Base-by-base conservation (phyloP, 1,140 invertebrate genomes). In the Phymorhynchus buccinoides region DNA sequence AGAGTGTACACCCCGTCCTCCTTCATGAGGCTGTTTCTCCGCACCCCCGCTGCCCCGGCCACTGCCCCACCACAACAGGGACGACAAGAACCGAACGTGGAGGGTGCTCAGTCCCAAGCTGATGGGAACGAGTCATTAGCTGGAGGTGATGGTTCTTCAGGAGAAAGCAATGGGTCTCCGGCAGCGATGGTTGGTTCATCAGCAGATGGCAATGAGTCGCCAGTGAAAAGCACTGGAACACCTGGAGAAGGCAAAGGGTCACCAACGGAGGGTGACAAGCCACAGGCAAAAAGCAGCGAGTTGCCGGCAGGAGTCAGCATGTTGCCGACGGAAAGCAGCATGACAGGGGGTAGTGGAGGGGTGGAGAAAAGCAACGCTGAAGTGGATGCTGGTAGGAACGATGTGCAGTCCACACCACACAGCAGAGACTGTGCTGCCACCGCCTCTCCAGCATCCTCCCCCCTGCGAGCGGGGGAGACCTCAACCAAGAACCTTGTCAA, bases 1-100 rank as follows among this genome's bases (percentile, higher is more conserved):
- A 44, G 82, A 37, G 75, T 86, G 32, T 84, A 84, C 82, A 84
- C 82, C 41, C 85, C 85, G 18, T 75, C 81, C 35, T 84, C 41
- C 62, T 86, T 86, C 62, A 80, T 86, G 56, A 37, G 82, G 7
- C 66, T 80, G 18, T 86, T 83, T 44, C 56, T 86, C n/a, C n/a
- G 39, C 27, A 77, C 42, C 22, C 37, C 83, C 44, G 30, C 32
- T n/a, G 35, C 48, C 39, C 27, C 37, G 4, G 2, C 30, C 27
- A 18, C 44, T 22, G 30, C 79, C 7, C 7, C 22, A 41, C 41
- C 44, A 32, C 27, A 22, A n/a, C n/a, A n/a, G n/a, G n/a, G n/a
- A n/a, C n/a, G n/a, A 14, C 12, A 56, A 56, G 27, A 56, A 12
- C 52, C 52, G 12, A 56, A 12, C 52, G 12, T 27, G 12, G n/a